phyloP scores from a whole-genome alignment of 92 coral and sea anemone species.

The Umimayanthus kanabou region DNA sequence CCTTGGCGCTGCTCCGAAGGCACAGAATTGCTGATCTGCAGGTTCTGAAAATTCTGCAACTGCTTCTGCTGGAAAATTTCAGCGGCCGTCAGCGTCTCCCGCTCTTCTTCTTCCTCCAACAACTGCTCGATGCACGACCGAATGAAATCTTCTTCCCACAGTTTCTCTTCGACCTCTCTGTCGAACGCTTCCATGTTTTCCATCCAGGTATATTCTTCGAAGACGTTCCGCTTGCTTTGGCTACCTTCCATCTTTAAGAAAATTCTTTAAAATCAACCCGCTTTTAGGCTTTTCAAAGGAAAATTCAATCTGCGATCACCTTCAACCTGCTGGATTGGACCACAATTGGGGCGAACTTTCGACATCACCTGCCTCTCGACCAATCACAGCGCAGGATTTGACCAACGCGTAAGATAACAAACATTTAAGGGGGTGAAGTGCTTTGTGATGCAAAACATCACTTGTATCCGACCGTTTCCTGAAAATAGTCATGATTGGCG shows the following conservation, averaged over 20 bases:
- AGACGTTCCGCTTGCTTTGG: constrained; percentile 54
- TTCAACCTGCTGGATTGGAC: constrained; percentile 81
- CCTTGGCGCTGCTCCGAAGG: constrained; percentile 68
- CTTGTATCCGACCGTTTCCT: constrained; percentile 46
- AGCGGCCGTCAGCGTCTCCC: constrained; percentile 93
- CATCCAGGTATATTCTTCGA: constrained; percentile 83
- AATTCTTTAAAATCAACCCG: constrained; percentile 40
- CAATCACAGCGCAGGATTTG: constrained; percentile 76
- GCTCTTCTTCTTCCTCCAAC: constrained; percentile 98
- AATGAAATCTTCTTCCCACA: constrained; percentile 94
- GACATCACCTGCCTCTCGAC: constrained; percentile 65
- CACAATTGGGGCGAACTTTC: constrained; percentile 46
- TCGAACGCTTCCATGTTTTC: constrained; percentile 90
- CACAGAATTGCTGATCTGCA: constrained; percentile 57
- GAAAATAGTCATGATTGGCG: constrained; percentile 34
- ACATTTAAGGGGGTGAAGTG: constrained; percentile 71
- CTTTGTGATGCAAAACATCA: constrained; percentile 74
- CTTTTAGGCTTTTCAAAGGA: constrained; percentile 27
- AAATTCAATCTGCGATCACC: constrained; percentile 55
- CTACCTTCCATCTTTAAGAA: constrained; percentile 56
- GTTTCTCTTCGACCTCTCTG: constrained; percentile 77
- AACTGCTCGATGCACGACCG: constrained; percentile 97
- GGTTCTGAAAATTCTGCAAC: constrained; percentile 73
- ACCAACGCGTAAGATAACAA: constrained; percentile 81
- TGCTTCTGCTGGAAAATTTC: constrained; percentile 85